A percentile compares a stretch with the other conserved stretches of the same genome.
These are phyloP conservation scores for Sialia sialis DNA, from an alignment of 2,113 vertebrate species.

Conservation along the genomic window DNA sequence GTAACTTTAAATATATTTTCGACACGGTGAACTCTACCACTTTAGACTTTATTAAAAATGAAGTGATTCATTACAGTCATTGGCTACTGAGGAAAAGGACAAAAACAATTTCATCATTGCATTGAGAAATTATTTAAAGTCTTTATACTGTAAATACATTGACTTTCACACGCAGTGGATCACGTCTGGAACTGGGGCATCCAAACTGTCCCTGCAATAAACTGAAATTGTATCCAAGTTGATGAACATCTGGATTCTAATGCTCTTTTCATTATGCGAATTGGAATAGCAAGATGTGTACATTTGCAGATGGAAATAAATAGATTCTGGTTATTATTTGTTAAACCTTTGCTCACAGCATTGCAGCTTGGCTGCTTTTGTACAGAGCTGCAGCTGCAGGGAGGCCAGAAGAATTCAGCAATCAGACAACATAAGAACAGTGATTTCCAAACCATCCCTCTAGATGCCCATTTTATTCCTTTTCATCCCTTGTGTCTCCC, in stretches of 20 bases:
- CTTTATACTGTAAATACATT: not conserved
- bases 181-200: not conserved
- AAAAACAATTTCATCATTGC: not conserved
- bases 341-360: not conserved
- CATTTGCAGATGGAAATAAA: conserved; percentile 41
- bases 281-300: not conserved
- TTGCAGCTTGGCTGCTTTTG: not conserved
- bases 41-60: no score
- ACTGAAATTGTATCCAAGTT: not conserved
- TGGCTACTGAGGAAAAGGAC: not conserved
- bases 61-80: not conserved
- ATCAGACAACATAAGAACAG: conserved; percentile 62
- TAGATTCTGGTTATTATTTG: conserved; percentile 21
- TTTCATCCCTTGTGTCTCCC: not conserved
- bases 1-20: not conserved
- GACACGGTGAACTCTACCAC: no score
- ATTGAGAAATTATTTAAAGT: not conserved
- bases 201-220: not conserved
- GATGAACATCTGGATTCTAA: not conserved
- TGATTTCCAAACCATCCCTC: conserved; percentile 36
- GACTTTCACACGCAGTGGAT: not conserved
- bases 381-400: conserved; percentile 56
- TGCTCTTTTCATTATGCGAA: not conserved
- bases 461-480: not conserved
- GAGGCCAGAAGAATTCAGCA: conserved; percentile 58